Evolutionary conservation across 92 coral and sea anemone species (phyloP), one percentile per base, ranked within the genome.

Genomic region (Heliopora coerulea): DNA sequence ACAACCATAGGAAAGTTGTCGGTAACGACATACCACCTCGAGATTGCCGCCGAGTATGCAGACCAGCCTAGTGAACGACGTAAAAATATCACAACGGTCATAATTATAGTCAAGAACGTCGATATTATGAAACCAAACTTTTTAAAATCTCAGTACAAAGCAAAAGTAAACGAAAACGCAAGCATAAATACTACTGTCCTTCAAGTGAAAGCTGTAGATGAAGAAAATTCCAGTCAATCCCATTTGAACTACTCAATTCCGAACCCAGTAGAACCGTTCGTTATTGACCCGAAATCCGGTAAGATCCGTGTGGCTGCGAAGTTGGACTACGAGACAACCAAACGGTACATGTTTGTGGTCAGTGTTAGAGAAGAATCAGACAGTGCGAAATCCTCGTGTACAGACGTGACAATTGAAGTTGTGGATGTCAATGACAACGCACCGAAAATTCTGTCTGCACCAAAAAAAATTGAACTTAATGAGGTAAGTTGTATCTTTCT

Each of bases 201-300:
- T 13, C 64, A 67, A 68, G 31, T 65, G 8, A 26, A 20, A 73
- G 85, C 81, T 62, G 79, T 62, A 10, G 84, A 79, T 15, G 44
- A 54, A 28, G 28, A 61, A 21, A 18, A 65, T n/a, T 46, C 52
- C 2, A 15, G 52, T 46, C 24, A 65, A 20, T 44, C 21, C 21
- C 13, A 1, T 18, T 27, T 64, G 72, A 34, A 4, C 17, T 65
- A 65, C 56, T 65, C 72, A 3, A 15, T 65, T 14, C 54, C 56
- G 23, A 11, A 32, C 10, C 14, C 30, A 13, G 5, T 9, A 9
- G 33, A 30, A 20, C 27, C 78, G 12, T 92, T 92, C 61, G 59
- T 76, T 34, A 82, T 92, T n/a, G 85, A 92, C 59, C 68, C 72
- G 0, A 62, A 65, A 17, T 20, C 15, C 21, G 72, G 72, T 5